phyloP scores from a whole-genome alignment of 2,888 invertebrate species.

The Mesorhabditis belari region DNA sequence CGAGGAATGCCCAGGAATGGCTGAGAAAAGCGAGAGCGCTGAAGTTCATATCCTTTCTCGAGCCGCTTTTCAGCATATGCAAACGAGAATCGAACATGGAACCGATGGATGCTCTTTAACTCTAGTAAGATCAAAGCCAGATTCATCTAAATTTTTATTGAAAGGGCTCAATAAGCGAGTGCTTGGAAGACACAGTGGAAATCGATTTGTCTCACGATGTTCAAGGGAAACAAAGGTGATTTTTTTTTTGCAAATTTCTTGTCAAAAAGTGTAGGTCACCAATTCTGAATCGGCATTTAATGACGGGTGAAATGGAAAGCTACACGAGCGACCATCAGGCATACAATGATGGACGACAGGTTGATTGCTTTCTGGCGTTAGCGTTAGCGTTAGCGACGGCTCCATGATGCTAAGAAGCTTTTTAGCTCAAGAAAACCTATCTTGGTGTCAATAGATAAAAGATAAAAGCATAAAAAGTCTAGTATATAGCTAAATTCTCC shows the following conservation, averaged over 20 bases:
- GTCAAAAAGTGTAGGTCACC: neutral
- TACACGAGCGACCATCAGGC: neutral
- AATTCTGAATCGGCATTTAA: neutral
- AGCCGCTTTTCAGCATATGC: neutral
- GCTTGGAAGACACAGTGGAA: neutral
- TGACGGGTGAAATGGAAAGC: neutral
- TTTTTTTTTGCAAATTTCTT: neutral
- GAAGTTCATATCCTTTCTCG: neutral
- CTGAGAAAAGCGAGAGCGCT: too few relatives aligned
- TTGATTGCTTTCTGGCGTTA: too few relatives aligned
- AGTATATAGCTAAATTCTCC: neutral
- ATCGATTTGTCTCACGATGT: neutral
- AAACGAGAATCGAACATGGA: neutral
- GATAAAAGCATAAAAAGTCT: too few relatives aligned
- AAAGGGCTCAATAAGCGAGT: neutral
- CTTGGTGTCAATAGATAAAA: too few relatives aligned
- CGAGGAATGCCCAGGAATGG: too few relatives aligned
- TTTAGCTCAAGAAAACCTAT: too few relatives aligned
- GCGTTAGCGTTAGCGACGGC: too few relatives aligned
- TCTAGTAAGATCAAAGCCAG: neutral
- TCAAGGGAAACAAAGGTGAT: neutral
- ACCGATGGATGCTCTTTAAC: neutral
- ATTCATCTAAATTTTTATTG: neutral
- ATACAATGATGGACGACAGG: neutral
- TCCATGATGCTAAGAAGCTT: too few relatives aligned